phyloP scores from a whole-genome alignment of 2,888 invertebrate genomes.

The Trachelus stipa region DNA sequence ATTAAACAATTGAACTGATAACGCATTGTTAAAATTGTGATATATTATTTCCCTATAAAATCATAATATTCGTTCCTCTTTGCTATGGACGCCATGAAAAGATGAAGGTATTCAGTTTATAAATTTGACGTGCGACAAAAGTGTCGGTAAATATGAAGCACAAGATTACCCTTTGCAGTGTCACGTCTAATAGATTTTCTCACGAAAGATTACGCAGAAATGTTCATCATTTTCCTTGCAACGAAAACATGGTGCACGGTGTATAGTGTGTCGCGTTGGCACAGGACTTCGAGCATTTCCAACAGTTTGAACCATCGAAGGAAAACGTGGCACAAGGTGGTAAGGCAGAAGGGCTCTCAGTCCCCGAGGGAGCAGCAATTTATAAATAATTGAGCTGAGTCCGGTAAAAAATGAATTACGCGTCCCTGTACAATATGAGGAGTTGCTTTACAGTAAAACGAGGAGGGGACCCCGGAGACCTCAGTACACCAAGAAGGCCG shows the following conservation, averaged over 20 bases:
- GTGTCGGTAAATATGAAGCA: too few relatives aligned
- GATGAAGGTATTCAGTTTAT: too few relatives aligned
- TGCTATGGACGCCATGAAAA: too few relatives aligned
- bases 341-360: constrained; percentile 15
- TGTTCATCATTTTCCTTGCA: constrained; percentile 16
- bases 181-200: neutral
- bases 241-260: constrained; percentile 8
- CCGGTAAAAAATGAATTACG: constrained; percentile 68
- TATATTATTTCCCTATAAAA: too few relatives aligned
- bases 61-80: too few relatives aligned
- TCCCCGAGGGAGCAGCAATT: constrained; percentile 64
- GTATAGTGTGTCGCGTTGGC: neutral
- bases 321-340: constrained; percentile 29
- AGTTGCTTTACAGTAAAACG: constrained; percentile 65
- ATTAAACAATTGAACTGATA: too few relatives aligned
- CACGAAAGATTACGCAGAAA: constrained; percentile 13
- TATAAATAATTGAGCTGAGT: constrained; percentile 67
- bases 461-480: constrained; percentile 63
- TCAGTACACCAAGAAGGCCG: constrained; percentile 21
- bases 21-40: too few relatives aligned
- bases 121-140: too few relatives aligned
- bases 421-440: constrained; percentile 66
- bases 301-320: constrained; percentile 8
- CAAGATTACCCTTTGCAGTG: too few relatives aligned
- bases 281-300: neutral